Percentiles rank a stretch among this genome's conserved stretches.
phyloP scores from a whole-genome alignment of 2,797 vertebrate genomes.

The Coluber constrictor region DNA sequence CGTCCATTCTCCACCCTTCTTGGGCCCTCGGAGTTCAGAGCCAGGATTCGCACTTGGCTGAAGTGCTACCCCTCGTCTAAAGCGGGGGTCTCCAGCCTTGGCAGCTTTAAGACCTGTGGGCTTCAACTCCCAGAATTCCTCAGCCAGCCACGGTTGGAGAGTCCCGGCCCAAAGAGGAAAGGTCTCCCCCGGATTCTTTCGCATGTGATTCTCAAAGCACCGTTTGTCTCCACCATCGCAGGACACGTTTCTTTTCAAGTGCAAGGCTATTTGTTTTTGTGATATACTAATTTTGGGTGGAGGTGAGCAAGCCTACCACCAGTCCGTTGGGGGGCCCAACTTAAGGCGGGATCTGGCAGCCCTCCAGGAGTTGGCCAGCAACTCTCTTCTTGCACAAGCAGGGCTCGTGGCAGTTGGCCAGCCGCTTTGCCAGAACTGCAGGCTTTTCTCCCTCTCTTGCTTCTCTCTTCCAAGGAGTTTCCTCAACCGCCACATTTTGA shows the following conservation, averaged over 20 bases:
- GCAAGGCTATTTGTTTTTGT: neutral
- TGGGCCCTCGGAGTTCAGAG: neutral
- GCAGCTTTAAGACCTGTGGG: neutral
- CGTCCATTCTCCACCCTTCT: fast-evolving
- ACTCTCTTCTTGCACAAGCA: fast-evolving
- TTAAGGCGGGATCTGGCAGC: fast-evolving
- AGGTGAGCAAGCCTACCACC: neutral
- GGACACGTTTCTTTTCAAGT: neutral
- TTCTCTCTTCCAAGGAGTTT: neutral
- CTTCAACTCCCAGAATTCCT: neutral
- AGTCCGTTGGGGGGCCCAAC: fast-evolving
- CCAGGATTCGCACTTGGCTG: neutral
- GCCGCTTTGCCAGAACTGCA: too few species aligned
- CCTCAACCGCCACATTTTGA: neutral
- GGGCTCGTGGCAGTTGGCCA: fast-evolving
- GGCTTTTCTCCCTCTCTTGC: fast-evolving
- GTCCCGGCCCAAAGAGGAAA: neutral
- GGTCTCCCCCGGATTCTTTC: neutral
- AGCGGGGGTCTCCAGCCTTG: neutral
- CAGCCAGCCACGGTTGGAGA: neutral
- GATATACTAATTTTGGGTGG: too few species aligned
- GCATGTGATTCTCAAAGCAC: neutral
- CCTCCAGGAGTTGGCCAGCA: neutral
- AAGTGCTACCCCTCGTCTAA: neutral
- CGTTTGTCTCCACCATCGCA: too few species aligned